Evolutionary conservation across 37 sponge, comb jelly and placozoan genomes (phyloP).

Genomic region (Eunapius fragilis): DNA sequence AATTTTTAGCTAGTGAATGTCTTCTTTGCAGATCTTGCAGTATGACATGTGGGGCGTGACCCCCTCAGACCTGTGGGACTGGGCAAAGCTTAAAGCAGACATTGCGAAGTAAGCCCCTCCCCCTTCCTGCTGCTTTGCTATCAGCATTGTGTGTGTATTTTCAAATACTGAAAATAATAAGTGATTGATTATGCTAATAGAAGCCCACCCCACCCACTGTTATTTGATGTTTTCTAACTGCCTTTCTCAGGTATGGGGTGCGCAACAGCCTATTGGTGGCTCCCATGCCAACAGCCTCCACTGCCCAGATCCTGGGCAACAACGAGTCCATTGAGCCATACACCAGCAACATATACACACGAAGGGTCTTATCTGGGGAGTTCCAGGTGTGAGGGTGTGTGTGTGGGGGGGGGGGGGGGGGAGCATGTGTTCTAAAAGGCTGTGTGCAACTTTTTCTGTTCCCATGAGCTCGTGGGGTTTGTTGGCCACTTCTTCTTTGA

Average conservation of each 20-base stretch:
- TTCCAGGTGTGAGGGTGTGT: slow-evolving; percentile 50
- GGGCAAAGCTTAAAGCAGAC: slow-evolving; percentile 80
- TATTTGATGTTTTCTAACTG: background rate
- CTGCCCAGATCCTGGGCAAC: slow-evolving; percentile 99
- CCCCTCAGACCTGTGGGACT: slow-evolving; percentile 94
- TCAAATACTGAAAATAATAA: too few relatives aligned
- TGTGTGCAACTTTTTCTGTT: too few relatives aligned
- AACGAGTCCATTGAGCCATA: slow-evolving; percentile 99
- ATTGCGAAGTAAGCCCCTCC: slow-evolving; percentile 74
- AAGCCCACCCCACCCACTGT: too few relatives aligned
- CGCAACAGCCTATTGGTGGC: slow-evolving; percentile 96
- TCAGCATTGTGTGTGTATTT: too few relatives aligned
- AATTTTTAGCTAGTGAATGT: background rate
- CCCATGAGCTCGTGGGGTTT: too few relatives aligned
- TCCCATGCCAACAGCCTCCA: slow-evolving; percentile 99
- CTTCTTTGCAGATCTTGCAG: slow-evolving; percentile 72
- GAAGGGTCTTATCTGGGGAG: slow-evolving; percentile 95
- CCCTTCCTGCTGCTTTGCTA: background rate
- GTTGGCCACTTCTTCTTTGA: too few relatives aligned
- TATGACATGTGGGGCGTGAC: slow-evolving; percentile 97
- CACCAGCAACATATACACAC: slow-evolving; percentile 95
- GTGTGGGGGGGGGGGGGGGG: too few relatives aligned
- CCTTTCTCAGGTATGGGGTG: slow-evolving; percentile 75
- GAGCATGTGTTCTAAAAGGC: background rate
- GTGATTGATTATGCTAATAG: too few relatives aligned